Base-by-base conservation (phyloP, 2,113 vertebrate species). In the Syrrhaptes paradoxus region DNA sequence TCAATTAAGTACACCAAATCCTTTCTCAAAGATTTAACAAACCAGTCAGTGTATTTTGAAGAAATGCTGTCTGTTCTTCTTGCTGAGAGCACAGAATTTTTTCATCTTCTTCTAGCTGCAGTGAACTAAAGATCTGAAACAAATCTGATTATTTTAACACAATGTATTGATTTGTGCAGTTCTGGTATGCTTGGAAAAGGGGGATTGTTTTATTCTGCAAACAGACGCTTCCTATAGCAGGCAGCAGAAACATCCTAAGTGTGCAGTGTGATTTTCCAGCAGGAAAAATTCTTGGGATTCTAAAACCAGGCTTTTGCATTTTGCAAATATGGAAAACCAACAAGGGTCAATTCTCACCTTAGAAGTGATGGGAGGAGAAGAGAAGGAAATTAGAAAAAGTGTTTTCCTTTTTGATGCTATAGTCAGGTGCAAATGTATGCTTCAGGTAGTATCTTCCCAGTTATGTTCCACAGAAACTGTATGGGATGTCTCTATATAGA, bases 161-260 rank as follows among this genome's bases (percentile, higher is more conserved):
- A 87, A n/a, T 88, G 36, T 94, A 94, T 93, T 89, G 91, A 95
- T 97, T 94, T 38, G 36, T 93, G 52, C 70, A 88, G 65, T 71
- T 52, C 31, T 43, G 46, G 18, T 57, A 22, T 49, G 62, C 11
- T 73, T 95, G 87, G 55, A 81, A 80, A 57, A 87, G 29, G 51
- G 38, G 13, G 48, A 45, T 61, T 93, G 57, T 95, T 97, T 96
- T 79, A 87, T 92, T 97, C 59, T 92, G 15, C 66, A 28, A 45
- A 25, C 22, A 80, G 51, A 65, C 74, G 36, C 20, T 89, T 96
- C 57, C 81, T 92, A 72, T 29, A 74, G 20, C 28, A 55, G 7
- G 63, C 43, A 72, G 46, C 25, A 73, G 46, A 82, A 88, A 34
- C 5, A 62, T 85, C 36, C 29, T 74, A 62, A 61, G 18, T 62